Base-by-base conservation (phyloP, 2,797 vertebrate genomes). In the Bovichtus diacanthus region DNA sequence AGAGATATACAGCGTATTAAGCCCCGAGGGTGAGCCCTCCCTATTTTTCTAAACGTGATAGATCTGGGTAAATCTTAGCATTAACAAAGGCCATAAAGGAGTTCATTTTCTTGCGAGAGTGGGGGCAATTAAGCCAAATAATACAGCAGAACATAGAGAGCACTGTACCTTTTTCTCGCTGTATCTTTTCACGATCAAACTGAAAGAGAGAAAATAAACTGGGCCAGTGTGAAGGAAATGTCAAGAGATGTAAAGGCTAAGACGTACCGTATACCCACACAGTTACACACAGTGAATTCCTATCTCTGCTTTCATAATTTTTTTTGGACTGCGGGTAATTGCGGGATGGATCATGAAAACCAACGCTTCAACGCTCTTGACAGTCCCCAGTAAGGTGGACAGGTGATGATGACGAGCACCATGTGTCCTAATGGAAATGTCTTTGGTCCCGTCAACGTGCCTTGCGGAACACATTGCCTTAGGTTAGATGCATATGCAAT, bases 1-100 rank as follows among this genome's bases (percentile, higher is more conserved):
- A 79, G 34, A 84, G 65, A 88, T 67, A 78, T 38, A 69, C 55
- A 70, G 58, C 0, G 4, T 69, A 81, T 84, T 85, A 80, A 85
- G 74, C 86, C 76, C 70, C 58, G 19, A 68, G 72, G 75, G 38
- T 50, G 55, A 89, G 70, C 74, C 41, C 23, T 64, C 65, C 19
- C 34, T 4, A 41, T 61, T 78, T 70, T 66, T 73, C 36, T 53
- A 66, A 76, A 87, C 21, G 73, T 74, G 68, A 84, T 72, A 61
- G 70, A 81, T 78, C 72, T 74, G 76, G 61, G 51, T 80, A 54
- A 66, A 76, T 80, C 74, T 76, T 43, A 64, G 55, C 74, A 76
- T 85, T 67, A n/a, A 76, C 50, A 85, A 81, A 70, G 67, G 39
- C 69, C 55, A 63, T 21, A 50, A 80, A 78, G 55, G 44, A 68